These are phyloP conservation scores for Monomorium pharaonis DNA, from an alignment of 1,140 invertebrate genomes.

Conservation along the genomic window DNA sequence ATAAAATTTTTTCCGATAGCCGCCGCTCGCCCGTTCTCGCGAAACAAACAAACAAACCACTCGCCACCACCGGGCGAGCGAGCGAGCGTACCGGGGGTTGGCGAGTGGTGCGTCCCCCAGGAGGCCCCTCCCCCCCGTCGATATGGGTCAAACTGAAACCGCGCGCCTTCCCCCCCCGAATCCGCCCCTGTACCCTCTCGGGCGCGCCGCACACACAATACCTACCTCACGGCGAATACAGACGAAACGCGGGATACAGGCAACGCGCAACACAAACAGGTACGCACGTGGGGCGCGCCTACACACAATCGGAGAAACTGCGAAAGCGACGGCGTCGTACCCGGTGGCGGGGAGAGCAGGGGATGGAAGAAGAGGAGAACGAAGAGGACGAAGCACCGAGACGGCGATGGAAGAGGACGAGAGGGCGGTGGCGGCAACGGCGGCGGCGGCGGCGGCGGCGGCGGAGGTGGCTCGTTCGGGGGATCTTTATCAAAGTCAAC, in stretches of 20 bases:
- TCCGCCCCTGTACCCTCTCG: conserved; percentile 37
- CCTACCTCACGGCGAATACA: not conserved
- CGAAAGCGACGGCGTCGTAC: conserved; percentile 68
- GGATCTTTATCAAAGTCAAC: conserved; percentile 85
- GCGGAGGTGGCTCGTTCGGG: conserved; percentile 73
- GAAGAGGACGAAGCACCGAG: conserved; percentile 55
- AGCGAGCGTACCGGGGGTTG: conserved; percentile 27
- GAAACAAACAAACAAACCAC: conserved; percentile 70
- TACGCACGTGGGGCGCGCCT: conserved; percentile 48
- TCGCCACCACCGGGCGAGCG: conserved; percentile 58
- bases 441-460: conserved; percentile 52
- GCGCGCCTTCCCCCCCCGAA: conserved; percentile 51
- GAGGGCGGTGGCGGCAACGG: conserved; percentile 45
- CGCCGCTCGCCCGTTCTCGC: conserved; percentile 48
- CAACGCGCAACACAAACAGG: conserved; percentile 34
- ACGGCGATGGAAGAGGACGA: conserved; percentile 52
- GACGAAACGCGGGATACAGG: not conserved
- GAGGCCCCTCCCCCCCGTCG: conserved; percentile 42
- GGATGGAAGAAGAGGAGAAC: conserved; percentile 48
- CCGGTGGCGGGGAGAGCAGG: conserved; percentile 34
- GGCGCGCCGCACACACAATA: conserved; percentile 5
- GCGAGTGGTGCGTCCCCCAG: conserved; percentile 48
- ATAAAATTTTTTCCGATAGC: conserved; percentile 70
- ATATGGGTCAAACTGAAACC: conserved; percentile 72
- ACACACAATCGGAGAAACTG: conserved; percentile 73